Base-by-base conservation (phyloP, 1,140 invertebrate genomes). In the Batillaria attramentaria region DNA sequence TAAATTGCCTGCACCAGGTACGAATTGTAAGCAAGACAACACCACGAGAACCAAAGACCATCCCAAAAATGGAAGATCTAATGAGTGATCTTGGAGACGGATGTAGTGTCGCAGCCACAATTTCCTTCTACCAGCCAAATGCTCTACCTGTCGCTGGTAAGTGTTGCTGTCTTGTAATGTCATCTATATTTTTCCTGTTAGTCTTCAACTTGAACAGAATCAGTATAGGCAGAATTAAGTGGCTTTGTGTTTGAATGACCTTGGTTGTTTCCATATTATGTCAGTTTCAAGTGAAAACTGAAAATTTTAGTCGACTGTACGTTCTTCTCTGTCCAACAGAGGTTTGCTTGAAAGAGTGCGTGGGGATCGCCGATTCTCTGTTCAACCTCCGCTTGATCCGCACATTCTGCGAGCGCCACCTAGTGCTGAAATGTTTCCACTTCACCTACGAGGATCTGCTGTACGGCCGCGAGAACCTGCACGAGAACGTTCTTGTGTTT, bases 391-490 rank as follows among this genome's bases (percentile, higher is more conserved):
- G 95, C 84, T 92, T 98, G 83, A 95, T 99, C 62, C 94, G 96
- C 87, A 94, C 94, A 84, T 99, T 99, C 92, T 99, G 97, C 90
- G 91, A 93, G 82, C 88, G 91, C 20, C 93, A 94, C 89, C 93
- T 99, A 88, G 94, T 96, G 86, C 95, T 97, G 88, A 68, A 69
- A 31, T 65, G 72, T 31, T 98, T 98, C 92, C 97, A 99, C 90
- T 96, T 99, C 93, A 95, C 95, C 89, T 96, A 97, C 57, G 97
- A 99, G 91, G 98, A 99, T 91, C 94, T 99, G 70, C 95, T 98
- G 39, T 99, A 98, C 89, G 95, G 98, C 93, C 94, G 97, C 90
- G 96, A 96, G 33, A 81, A 79, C 54, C 78, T 91, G 37, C 85
- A 84, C 87, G 95, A 96, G 87, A 99, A 99, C 93, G 92, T 99